phyloP scores from a whole-genome alignment of 1,140 invertebrate genomes.

The Lepidostoma basale region DNA sequence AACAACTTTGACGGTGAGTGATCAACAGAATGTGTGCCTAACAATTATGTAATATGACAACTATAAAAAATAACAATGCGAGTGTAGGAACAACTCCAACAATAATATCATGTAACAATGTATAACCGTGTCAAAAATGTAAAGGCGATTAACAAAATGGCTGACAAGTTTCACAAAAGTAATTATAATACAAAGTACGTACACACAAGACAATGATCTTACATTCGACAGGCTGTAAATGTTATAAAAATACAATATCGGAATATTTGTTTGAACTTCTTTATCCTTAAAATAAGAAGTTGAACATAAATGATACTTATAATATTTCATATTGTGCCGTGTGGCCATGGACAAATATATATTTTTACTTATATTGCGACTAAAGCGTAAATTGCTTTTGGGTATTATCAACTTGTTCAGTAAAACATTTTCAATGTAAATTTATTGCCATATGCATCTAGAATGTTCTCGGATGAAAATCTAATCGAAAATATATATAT shows the following conservation, averaged over 20 bases:
- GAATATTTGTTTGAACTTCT: constrained; percentile 13
- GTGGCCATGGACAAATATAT: too few species aligned
- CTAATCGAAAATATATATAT: too few species aligned
- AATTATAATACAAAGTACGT: neutral
- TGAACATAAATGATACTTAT: too few species aligned
- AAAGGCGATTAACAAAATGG: constrained; percentile 2
- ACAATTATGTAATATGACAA: constrained; percentile 26
- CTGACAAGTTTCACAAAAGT: neutral
- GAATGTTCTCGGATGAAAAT: too few species aligned
- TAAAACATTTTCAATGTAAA: too few species aligned
- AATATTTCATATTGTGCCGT: too few species aligned
- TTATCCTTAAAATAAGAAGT: neutral
- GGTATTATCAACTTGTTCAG: too few species aligned
- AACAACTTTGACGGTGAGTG: constrained; percentile 46
- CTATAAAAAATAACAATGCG: constrained; percentile 35
- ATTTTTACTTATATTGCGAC: too few species aligned
- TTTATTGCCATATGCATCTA: too few species aligned
- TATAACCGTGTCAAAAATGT: neutral
- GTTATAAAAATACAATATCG: constrained; percentile 19
- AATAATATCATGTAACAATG: constrained; percentile 32
- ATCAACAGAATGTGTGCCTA: constrained; percentile 38
- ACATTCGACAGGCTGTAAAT: constrained; percentile 10
- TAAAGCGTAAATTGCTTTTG: too few species aligned
- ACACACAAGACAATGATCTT: too few species aligned
- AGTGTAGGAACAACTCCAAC: constrained; percentile 29